Base-by-base conservation (phyloP, 2,888 invertebrate genomes). In the Drosophila antonietae region DNA sequence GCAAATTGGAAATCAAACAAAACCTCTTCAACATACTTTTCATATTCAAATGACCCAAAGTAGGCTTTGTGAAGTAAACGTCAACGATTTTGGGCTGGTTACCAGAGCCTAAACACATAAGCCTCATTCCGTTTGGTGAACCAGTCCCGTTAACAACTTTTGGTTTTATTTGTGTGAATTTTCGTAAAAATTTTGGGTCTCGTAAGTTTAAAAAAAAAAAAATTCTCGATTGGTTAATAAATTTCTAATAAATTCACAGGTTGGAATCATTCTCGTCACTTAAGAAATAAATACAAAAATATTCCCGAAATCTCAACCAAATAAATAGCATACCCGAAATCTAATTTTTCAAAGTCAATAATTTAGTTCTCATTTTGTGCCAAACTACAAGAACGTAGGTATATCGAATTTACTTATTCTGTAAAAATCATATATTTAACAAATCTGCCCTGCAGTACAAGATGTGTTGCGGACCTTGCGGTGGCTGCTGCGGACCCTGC, bases 141-240 rank as follows among this genome's bases (percentile, higher is more conserved):
- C 37, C 51, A 23, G 62, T 59, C 18, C 37, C 10, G 37, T 64
- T 14, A 63, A 62, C 46, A 28, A 23, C 55, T 41, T 41, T 41
- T n/a, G 14, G 9, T 12, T 39, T 39, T 75, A 44, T 55, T 52
- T 69, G 49, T 73, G 10, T 66, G n/a, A 44, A 55, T 57, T 18
- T 31, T 20, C 31, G 44, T 73, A 35, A 20, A 31, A 39, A 8
- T 33, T 49, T 46, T n/a, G 39, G 52, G 44, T 31, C 41, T 58
- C 55, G 74, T 73, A 6, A 73, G 68, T 41, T 12, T 23, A 2
- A 1, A 33, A 1, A 33, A 35, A 2, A 23, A 0, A 23, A 4
- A 23, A 20, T 23, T 0, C 14, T 28, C 5, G 37, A 28, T n/a
- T 23, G 1, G 14, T 14, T 37, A 37, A 37, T 23, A 4, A 33